phyloP scores from a whole-genome alignment of 2,797 vertebrate genomes.

The Sebastes alutus region DNA sequence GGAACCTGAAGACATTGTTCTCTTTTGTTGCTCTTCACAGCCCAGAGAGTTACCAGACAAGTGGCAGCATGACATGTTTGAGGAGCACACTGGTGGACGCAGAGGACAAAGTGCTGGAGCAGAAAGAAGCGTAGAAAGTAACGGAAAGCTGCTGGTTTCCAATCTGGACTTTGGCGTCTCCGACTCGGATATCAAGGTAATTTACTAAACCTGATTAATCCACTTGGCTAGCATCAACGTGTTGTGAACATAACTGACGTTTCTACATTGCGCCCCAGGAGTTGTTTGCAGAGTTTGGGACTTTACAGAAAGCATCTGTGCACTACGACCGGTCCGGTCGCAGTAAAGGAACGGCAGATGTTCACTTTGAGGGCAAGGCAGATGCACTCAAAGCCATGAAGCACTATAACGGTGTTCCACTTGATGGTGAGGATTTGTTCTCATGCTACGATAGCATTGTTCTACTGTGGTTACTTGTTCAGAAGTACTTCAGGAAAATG shows the following conservation, averaged over 20 bases:
- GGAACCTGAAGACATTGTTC: not conserved
- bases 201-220: rapidly evolving
- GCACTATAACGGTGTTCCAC: conserved; percentile 92
- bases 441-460: rapidly evolving
- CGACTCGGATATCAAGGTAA: conserved; percentile 91
- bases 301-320: conserved; percentile 88
- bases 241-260: not conserved
- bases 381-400: conserved; percentile 93
- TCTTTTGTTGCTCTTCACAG: conserved; percentile 68
- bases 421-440: conserved; percentile 85
- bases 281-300: conserved; percentile 92
- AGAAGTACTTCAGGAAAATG: not conserved
- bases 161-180: conserved; percentile 95
- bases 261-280: conserved; percentile 72
- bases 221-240: rapidly evolving
- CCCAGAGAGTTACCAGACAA: conserved; percentile 93
- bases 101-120: conserved; percentile 40
- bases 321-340: conserved; percentile 94
- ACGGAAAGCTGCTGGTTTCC: conserved; percentile 90
- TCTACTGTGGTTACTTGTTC: rapidly evolving
- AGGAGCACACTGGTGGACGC: conserved; percentile 79
- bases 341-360: conserved; percentile 91
- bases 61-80: conserved; percentile 94
- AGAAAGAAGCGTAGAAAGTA: conserved; percentile 77
- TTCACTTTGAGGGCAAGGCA: conserved; percentile 89